phyloP scores from a whole-genome alignment of 2,797 vertebrate genomes.

The Malacoctenus gilli region DNA sequence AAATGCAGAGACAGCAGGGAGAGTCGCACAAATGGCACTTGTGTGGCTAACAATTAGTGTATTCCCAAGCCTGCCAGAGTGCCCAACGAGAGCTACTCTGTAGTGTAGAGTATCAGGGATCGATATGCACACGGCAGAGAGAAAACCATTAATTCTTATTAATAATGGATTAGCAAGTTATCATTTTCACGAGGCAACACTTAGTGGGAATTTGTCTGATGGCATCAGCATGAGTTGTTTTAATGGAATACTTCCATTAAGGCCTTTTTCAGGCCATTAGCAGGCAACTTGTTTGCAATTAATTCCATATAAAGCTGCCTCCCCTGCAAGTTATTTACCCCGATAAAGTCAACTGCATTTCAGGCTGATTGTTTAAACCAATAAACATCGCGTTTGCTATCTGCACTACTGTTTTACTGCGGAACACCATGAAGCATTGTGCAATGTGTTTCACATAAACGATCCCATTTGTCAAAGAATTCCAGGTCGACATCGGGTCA shows the following conservation, averaged over 20 bases:
- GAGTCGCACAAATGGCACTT: slow-evolving; percentile 64
- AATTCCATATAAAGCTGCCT: slow-evolving; percentile 77
- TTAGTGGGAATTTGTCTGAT: slow-evolving; percentile 80
- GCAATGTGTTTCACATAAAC: slow-evolving; percentile 12
- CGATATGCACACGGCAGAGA: slow-evolving; percentile 74
- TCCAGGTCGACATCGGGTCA: background rate
- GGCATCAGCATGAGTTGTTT: slow-evolving; percentile 77
- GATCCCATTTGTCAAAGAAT: background rate
- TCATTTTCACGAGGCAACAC: slow-evolving; percentile 80
- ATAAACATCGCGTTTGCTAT: slow-evolving; percentile 68
- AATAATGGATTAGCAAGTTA: slow-evolving; percentile 85
- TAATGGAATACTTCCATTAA: slow-evolving; percentile 82
- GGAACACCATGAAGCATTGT: slow-evolving; percentile 30
- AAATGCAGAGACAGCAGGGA: slow-evolving; percentile 70
- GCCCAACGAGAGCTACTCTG: slow-evolving; percentile 70
- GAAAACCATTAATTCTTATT: slow-evolving; percentile 83
- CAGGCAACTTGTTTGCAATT: slow-evolving; percentile 81
- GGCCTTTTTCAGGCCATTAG: slow-evolving; percentile 79
- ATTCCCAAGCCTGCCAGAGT: slow-evolving; percentile 71
- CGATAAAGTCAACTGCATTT: slow-evolving; percentile 75
- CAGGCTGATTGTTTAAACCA: slow-evolving; percentile 75
- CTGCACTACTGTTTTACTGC: slow-evolving; percentile 51
- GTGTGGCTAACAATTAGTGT: slow-evolving; percentile 74
- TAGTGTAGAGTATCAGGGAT: slow-evolving; percentile 76
- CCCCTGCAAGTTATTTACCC: slow-evolving; percentile 77